Evolutionary conservation across 2,113 vertebrate genomes (phyloP).

Genomic region (Hepsetus odoe): DNA sequence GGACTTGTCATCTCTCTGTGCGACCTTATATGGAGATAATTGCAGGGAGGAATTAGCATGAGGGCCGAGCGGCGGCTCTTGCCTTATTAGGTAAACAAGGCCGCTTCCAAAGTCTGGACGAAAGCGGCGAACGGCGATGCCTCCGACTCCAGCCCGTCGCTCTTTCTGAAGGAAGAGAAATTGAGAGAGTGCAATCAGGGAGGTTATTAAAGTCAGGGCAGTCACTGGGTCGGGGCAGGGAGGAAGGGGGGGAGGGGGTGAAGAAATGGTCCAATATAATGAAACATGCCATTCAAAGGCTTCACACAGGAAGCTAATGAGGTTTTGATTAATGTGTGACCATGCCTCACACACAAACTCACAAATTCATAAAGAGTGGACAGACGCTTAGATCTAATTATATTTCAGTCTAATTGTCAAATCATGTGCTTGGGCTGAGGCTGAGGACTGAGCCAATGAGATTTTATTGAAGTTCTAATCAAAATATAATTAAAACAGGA

Average conservation of each 20-base stretch:
- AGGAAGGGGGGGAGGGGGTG: not conserved
- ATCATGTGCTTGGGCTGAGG: constrained; percentile 58
- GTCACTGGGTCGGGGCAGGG: not conserved
- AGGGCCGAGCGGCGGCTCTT: constrained; percentile 15
- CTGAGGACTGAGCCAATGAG: constrained; percentile 62
- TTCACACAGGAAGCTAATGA: constrained; percentile 66
- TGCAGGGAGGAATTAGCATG: constrained; percentile 45
- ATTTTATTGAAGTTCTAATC: constrained; percentile 58
- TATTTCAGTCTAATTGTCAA: constrained; percentile 69
- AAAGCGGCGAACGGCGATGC: too few relatives aligned
- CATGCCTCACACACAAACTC: constrained; percentile 22
- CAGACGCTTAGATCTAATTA: constrained; percentile 67
- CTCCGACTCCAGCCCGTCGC: too few relatives aligned
- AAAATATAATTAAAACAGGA: constrained; percentile 51
- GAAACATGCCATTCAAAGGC: constrained; percentile 56
- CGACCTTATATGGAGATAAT: constrained; percentile 54
- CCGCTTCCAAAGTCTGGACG: too few relatives aligned
- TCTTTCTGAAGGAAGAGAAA: not conserved
- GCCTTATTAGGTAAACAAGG: constrained; percentile 51
- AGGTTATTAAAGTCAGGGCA: not conserved
- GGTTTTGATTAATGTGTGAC: constrained; percentile 69
- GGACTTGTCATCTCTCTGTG: constrained; percentile 40
- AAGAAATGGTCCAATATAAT: constrained; percentile 51
- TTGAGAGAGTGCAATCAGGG: not conserved
- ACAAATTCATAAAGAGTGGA: constrained; percentile 36